Conservation (phyloP, 2,797 vertebrate genomes). For the Hylomyscus alleni region DNA sequence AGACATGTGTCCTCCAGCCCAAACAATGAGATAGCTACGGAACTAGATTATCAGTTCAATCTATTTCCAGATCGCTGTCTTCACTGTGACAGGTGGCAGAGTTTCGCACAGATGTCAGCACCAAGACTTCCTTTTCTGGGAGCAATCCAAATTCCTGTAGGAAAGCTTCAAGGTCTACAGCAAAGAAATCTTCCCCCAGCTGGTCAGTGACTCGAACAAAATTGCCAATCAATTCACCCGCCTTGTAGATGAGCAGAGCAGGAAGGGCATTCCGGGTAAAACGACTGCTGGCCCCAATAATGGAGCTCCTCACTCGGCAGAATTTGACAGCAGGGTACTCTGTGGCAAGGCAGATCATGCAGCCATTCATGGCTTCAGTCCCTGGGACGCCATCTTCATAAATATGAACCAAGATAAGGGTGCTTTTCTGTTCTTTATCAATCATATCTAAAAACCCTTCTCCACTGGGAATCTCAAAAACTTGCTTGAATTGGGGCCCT, state of each 20-base stretch:
- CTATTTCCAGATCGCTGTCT: conserved; percentile 97
- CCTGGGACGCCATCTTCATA: conserved; percentile 94
- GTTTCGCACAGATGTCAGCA: conserved; percentile 91
- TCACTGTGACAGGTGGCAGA: conserved; percentile 93
- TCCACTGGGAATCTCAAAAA: conserved; percentile 94
- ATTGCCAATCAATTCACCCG: conserved; percentile 97
- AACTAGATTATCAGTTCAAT: conserved; percentile 89
- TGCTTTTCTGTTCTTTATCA: conserved; percentile 95
- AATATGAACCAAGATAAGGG: conserved; percentile 97
- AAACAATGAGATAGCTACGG: conserved; percentile 16
- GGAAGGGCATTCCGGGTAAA: conserved; percentile 97
- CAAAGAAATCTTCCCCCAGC: conserved; percentile 98
- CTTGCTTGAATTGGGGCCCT: conserved; percentile 94
- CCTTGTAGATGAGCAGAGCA: conserved; percentile 96
- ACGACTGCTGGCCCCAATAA: conserved; percentile 95
- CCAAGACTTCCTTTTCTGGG: conserved; percentile 93
- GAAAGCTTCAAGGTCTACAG: conserved; percentile 96
- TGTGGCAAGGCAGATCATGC: conserved; percentile 95
- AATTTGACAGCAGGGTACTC: conserved; percentile 98
- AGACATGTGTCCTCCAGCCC: conserved; percentile 62
- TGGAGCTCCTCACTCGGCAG: conserved; percentile 95
- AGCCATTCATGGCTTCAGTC: conserved; percentile 95
- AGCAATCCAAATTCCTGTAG: conserved; percentile 97
- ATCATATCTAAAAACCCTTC: conserved; percentile 96
- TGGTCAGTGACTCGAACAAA: conserved; percentile 98